Conservation (phyloP, 2,113 vertebrate species). For the Oceanodroma tethys region DNA sequence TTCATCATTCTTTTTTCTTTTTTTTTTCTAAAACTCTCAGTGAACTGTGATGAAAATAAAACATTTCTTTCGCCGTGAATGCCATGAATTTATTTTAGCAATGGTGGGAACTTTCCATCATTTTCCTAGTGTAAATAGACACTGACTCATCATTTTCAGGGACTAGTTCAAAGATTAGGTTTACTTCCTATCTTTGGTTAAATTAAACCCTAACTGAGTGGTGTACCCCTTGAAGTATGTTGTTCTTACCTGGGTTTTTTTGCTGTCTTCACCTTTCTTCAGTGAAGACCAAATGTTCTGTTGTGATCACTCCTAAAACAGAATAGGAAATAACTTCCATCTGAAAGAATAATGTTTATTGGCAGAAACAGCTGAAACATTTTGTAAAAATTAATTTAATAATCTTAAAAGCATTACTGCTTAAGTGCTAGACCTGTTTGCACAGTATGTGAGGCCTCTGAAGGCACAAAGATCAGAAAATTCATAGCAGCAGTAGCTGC, state of each 20-base stretch:
- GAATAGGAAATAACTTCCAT: background rate
- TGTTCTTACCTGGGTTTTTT: background rate
- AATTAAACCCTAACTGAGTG: background rate
- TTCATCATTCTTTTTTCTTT: background rate
- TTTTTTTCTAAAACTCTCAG: background rate
- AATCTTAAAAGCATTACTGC: background rate
- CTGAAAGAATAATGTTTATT: too few species aligned
- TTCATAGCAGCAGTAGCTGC: constrained; percentile 21
- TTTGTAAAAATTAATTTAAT: background rate
- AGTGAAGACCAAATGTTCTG: background rate
- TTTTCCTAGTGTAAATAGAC: background rate
- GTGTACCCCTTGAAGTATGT: background rate
- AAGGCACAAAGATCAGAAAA: background rate
- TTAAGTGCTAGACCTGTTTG: background rate
- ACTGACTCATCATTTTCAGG: constrained; percentile 8
- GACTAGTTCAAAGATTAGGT: background rate
- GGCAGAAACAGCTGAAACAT: background rate
- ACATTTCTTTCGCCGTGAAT: background rate
- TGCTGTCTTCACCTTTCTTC: background rate
- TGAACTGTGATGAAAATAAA: background rate
- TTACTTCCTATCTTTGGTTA: background rate
- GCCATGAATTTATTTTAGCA: background rate
- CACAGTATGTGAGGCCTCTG: background rate
- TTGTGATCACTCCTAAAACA: background rate
- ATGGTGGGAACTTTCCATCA: background rate